Conservation (phyloP, 2,797 vertebrate genomes). For the Cichlasoma orientale region DNA sequence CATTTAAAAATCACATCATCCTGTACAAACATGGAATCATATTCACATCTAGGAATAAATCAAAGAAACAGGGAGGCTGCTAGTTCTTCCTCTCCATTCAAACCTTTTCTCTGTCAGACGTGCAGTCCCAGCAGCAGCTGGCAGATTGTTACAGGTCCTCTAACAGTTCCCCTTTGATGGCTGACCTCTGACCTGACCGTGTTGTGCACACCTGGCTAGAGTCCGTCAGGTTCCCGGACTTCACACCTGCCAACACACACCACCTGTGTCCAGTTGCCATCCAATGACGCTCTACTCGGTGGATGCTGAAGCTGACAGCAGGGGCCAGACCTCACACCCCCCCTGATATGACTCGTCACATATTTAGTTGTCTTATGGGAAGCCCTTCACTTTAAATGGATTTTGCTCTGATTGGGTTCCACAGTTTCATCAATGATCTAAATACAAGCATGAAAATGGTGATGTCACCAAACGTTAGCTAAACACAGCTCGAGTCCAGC, state of each 20-base stretch:
- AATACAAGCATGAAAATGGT: not conserved
- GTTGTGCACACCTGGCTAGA: conserved; percentile 1
- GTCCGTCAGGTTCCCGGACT: not conserved
- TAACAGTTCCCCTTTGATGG: not conserved
- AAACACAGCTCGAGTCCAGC: conserved; percentile 21
- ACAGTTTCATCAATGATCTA: not conserved
- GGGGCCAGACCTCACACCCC: not conserved
- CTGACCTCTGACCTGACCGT: not conserved
- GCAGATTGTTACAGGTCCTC: conserved; percentile 9
- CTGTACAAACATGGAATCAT: conserved; percentile 76
- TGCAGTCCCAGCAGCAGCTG: not conserved
- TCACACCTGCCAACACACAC: not conserved
- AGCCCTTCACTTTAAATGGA: conserved; percentile 21
- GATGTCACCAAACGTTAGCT: not conserved
- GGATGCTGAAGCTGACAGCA: not conserved
- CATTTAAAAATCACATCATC: conserved; percentile 63
- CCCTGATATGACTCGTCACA: not conserved
- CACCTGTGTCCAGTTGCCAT: not conserved
- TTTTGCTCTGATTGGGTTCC: conserved; percentile 5
- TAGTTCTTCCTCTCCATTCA: not conserved
- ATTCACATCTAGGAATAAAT: conserved; percentile 70
- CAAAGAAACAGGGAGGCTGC: conserved; percentile 16
- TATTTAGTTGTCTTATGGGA: not conserved
- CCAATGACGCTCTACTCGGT: not conserved
- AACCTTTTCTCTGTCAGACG: conserved; percentile 28